phyloP scores from a whole-genome alignment of 2,888 invertebrate species.

The Epiblema foenella region DNA sequence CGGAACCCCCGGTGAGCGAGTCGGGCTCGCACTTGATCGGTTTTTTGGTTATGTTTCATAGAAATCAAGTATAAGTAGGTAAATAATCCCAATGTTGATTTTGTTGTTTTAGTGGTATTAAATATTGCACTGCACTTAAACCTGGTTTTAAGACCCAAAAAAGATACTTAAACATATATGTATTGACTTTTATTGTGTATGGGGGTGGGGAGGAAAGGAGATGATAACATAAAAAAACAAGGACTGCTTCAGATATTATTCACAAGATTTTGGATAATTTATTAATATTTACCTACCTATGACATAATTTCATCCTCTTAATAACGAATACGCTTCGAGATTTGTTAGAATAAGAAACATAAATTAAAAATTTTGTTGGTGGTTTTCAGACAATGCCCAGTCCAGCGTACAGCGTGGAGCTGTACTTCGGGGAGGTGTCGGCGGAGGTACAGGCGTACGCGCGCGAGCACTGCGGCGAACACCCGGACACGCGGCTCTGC shows the following conservation, averaged over 20 bases:
- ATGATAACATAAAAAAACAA: too few relatives aligned
- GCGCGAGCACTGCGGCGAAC: slow-evolving; percentile 87
- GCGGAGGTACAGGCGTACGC: slow-evolving; percentile 88
- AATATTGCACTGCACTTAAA: not conserved
- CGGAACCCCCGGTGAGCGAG: too few relatives aligned
- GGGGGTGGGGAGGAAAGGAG: too few relatives aligned
- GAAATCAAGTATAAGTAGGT: not conserved
- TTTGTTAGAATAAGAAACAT: too few relatives aligned
- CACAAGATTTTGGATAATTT: too few relatives aligned
- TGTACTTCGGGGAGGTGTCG: slow-evolving; percentile 88
- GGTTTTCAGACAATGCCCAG: slow-evolving; percentile 68
- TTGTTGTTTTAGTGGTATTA: not conserved
- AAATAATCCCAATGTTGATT: not conserved
- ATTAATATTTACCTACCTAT: too few relatives aligned
- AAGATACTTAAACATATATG: not conserved
- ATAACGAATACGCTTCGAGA: too few relatives aligned
- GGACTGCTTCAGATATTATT: too few relatives aligned
- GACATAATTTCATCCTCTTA: too few relatives aligned
- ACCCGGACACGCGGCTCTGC: slow-evolving; percentile 87
- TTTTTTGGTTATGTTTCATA: not conserved
- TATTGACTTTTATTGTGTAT: too few relatives aligned
- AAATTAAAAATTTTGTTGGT: not conserved
- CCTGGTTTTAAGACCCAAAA: too few relatives aligned
- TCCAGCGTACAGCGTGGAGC: slow-evolving; percentile 83
- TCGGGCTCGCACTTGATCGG: too few relatives aligned